phyloP scores from a whole-genome alignment of 2,888 invertebrate genomes.

The Cephus pygmeus region DNA sequence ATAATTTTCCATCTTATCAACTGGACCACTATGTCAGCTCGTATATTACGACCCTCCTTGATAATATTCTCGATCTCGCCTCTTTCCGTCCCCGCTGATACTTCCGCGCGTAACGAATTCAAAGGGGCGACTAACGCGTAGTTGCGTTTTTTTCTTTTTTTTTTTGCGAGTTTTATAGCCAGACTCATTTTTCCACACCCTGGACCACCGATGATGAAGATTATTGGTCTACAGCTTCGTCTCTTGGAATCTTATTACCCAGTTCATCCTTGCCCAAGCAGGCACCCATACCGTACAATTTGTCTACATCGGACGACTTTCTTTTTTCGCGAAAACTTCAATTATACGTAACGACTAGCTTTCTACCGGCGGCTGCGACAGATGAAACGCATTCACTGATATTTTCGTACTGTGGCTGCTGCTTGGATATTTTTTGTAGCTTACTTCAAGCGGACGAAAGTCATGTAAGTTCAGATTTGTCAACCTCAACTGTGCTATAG shows the following conservation, averaged over 20 bases:
- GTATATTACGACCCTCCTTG: conserved; percentile 34
- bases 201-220: conserved; percentile 45
- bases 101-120: conserved; percentile 37
- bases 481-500: background rate
- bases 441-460: background rate
- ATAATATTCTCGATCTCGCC: conserved; percentile 35
- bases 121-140: conserved; percentile 31
- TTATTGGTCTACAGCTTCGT: conserved; percentile 34
- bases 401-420: background rate
- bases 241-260: conserved; percentile 26
- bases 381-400: background rate
- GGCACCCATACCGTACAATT: conserved; percentile 19
- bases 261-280: conserved; percentile 20
- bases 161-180: conserved; percentile 32
- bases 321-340: background rate
- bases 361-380: background rate
- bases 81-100: conserved; percentile 23
- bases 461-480: background rate
- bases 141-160: conserved; percentile 37
- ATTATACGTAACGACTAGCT: background rate
- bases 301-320: background rate
- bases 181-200: conserved; percentile 37
- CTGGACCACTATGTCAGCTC: conserved; percentile 36
- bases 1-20: conserved; percentile 39
- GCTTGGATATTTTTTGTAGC: background rate